Evolutionary conservation across 2,888 invertebrate genomes (phyloP), one percentile per base, ranked within the genome.

Genomic region (Alviniconcha strummeri): DNA sequence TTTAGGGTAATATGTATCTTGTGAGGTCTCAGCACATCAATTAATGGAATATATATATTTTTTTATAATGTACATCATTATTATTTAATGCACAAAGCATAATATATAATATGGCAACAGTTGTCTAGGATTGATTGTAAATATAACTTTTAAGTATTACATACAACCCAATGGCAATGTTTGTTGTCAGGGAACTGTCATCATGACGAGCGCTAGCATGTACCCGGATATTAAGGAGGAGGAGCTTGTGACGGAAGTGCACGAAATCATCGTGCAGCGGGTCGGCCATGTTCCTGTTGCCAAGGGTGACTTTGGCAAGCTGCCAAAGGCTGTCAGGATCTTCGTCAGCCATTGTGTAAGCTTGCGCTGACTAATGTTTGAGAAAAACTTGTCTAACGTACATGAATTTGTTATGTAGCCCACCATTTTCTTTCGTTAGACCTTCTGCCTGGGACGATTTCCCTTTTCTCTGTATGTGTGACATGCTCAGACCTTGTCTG

Each of bases 271-370:
- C 80, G 90, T 92, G 75, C 93, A 92, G 85, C 91, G 92, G 64
- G 88, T 94, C n/a, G 94, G 94, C 8, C 92, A 93, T 83, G 91
- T 94, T 13, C 94, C 94, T 17, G 93, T 94, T 77, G 91, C 91
- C 76, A 94, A 94, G 90, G 94, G 94, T 67, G 94, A 94, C 89
- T 94, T 94, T 90, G 90, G 91, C 81, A 85, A 90, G 72, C 90
- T 94, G 81, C 94, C 94, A 0, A 88, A 88, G 80, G 91, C 92
- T 85, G 94, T 94, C 13, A 93, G 94, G 88, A 89, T 91, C 67
- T 94, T 93, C 88, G 88, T 94, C 55, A 94, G 93, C 67, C 92
- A 93, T 86, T 93, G 93, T 90, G 94, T 92, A 88, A 89, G 92
- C 85, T 72, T 36, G 36, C 3, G 36, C 36, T 36, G 36, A 1